Evolutionary conservation across 2,113 vertebrate genomes (phyloP).

Genomic region (Mastomys natalensis): DNA sequence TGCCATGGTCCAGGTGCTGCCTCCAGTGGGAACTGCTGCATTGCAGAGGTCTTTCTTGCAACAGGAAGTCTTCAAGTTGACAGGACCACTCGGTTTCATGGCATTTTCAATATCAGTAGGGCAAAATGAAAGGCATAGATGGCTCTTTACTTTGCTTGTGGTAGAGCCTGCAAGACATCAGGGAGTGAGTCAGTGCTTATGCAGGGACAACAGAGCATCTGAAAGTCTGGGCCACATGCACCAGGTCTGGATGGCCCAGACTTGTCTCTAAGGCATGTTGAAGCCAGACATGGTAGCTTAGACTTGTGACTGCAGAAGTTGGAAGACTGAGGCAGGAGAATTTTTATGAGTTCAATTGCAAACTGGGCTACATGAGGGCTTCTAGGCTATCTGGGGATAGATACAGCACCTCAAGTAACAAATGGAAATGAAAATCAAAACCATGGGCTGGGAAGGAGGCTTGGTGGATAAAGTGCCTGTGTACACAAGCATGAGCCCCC

Average conservation of each 20-base stretch:
- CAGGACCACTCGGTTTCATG: accelerated
- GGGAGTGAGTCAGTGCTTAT: neutral
- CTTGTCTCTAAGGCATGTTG: neutral
- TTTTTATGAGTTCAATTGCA: neutral
- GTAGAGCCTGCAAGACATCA: neutral
- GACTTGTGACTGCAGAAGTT: neutral
- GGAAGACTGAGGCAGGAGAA: neutral
- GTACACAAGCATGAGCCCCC: too few species aligned
- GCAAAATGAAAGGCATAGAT: accelerated
- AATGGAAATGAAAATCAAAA: neutral
- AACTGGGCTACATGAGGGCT: neutral
- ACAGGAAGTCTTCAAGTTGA: accelerated
- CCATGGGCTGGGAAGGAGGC: neutral
- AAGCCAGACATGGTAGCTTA: neutral
- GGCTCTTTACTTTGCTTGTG: accelerated
- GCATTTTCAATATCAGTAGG: accelerated
- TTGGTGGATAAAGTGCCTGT: too few species aligned
- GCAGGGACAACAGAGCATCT: neutral
- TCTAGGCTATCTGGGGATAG: neutral
- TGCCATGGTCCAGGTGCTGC: neutral
- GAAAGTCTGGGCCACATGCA: neutral
- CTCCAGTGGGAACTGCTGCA: accelerated
- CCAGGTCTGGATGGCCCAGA: neutral
- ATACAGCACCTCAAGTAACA: neutral
- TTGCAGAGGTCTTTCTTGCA: neutral